These are phyloP conservation scores for Lethrus apterus DNA, from an alignment of 1,140 invertebrate genomes.

Conservation along the genomic window DNA sequence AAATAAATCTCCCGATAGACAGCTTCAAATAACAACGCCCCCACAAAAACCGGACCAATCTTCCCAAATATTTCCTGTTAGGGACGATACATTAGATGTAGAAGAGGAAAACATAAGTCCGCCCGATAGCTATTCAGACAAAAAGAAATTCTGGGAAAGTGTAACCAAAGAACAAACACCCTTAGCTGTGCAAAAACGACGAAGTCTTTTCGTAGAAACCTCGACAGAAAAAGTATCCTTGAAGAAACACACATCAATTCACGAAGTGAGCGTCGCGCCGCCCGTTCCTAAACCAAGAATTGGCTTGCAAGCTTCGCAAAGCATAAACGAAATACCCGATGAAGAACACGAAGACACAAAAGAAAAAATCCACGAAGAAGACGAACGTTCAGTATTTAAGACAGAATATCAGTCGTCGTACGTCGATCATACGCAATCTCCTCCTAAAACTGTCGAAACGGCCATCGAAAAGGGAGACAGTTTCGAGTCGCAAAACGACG, in stretches of 20 bases:
- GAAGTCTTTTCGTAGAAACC: conserved; percentile 29
- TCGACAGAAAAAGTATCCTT: conserved; percentile 22
- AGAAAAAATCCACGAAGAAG: conserved; percentile 24
- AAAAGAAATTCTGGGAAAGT: conserved; percentile 47
- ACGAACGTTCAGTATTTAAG: conserved; percentile 17
- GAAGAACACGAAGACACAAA: too few species aligned
- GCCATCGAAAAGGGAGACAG: conserved; percentile 25
- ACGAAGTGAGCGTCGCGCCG: conserved; percentile 27
- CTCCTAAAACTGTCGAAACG: conserved; percentile 13
- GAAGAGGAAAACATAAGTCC: conserved; percentile 20
- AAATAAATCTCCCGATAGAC: conserved; percentile 25
- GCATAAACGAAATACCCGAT: conserved; percentile 17
- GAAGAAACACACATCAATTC: conserved; percentile 33
- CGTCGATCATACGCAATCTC: conserved; percentile 25
- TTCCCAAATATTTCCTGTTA: conserved; percentile 31
- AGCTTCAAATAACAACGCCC: conserved; percentile 20
- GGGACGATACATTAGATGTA: conserved; percentile 32
- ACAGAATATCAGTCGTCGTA: conserved; percentile 37
- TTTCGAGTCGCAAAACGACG: conserved; percentile 34
- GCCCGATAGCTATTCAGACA: conserved; percentile 40
- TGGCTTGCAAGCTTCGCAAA: conserved; percentile 23
- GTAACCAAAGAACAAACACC: conserved; percentile 26
- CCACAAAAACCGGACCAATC: conserved; percentile 22
- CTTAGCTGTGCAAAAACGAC: conserved; percentile 26
- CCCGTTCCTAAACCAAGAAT: conserved; percentile 43